phyloP scores from a whole-genome alignment of 2,113 vertebrate genomes.

The Actenoides hombroni region DNA sequence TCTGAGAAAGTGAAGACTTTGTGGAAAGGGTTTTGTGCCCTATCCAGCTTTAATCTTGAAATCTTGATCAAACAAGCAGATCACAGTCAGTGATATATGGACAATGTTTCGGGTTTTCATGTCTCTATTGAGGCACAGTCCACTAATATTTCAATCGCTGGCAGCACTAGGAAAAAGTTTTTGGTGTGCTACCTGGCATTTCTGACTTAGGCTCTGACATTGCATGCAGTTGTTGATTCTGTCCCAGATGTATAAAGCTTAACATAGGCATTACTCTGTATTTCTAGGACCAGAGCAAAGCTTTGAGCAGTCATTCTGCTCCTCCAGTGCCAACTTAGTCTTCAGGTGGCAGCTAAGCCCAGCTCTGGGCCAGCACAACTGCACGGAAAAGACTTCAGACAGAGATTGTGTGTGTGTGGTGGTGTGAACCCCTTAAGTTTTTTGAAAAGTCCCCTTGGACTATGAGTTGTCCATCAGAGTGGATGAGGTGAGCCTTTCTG shows the following conservation, averaged over 20 bases:
- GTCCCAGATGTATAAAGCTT: not conserved
- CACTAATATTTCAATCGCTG: not conserved
- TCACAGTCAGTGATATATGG: not conserved
- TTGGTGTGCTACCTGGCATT: not conserved
- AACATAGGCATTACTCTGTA: not conserved
- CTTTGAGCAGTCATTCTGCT: not conserved
- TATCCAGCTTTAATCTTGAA: not conserved
- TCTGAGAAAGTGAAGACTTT: not conserved
- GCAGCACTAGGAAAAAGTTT: not conserved
- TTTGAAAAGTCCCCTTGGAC: not conserved
- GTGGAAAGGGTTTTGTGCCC: not conserved
- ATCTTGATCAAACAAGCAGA: not conserved
- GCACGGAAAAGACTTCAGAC: not conserved
- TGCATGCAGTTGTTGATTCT: not conserved
- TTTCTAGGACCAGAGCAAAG: not conserved
- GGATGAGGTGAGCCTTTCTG: not conserved
- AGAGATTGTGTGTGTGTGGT: not conserved
- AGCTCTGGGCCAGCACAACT: not conserved
- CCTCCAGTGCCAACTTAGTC: not conserved
- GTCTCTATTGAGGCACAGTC: not conserved
- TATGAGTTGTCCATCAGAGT: not conserved
- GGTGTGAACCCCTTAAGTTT: not conserved
- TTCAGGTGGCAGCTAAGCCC: not conserved
- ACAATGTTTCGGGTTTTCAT: not conserved
- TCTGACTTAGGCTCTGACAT: not conserved